Base-by-base conservation (phyloP, 2,888 invertebrate genomes). In the Drosophila barbarae region DNA sequence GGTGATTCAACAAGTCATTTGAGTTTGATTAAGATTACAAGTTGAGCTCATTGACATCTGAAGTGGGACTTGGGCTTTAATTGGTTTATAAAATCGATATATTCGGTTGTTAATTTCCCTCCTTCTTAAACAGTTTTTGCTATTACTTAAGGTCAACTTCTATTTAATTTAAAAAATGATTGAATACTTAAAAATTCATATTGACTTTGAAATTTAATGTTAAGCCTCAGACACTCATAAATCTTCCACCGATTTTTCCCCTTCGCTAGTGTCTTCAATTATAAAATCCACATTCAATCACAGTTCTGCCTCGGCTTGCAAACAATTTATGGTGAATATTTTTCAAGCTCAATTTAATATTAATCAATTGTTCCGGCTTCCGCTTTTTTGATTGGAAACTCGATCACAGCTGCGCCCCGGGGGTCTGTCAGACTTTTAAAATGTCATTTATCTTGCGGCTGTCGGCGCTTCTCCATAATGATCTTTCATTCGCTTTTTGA, bases 371-470 rank as follows among this genome's bases (percentile, higher is more conserved):
- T 57, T 61, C 18, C 18, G 23, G 57, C 35, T 38, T 15, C 36
- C 46, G 46, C 32, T 32, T 30, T 42, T 46, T 47, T 61, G 41
- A 66, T 57, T 57, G 42, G 18, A 47, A 51, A 67, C 35, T 34
- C 52, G 47, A 56, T 65, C 36, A 49, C 66, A 57, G 57, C 50
- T 64, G 64, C 34, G 47, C 18, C 60, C 3, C 4, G 23, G 66
- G 36, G 46, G 13, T 18, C 42, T 49, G 70, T 21, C 64, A 65
- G 69, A 69, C 70, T 72, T 81, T 78, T 65, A 76, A 78, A 78
- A 67, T 78, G 67, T 67, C 78, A 69, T 78, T 78, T 78, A 63
- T 78, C 78, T 81, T 76, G 69, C 39, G 73, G 61, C 42, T 51
- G 38, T 46, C 59, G 32, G 32, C 21, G 26, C 50, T 57, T 59